Evolutionary conservation across 2,797 vertebrate species (phyloP).

Genomic region (Margarornis squamiger): DNA sequence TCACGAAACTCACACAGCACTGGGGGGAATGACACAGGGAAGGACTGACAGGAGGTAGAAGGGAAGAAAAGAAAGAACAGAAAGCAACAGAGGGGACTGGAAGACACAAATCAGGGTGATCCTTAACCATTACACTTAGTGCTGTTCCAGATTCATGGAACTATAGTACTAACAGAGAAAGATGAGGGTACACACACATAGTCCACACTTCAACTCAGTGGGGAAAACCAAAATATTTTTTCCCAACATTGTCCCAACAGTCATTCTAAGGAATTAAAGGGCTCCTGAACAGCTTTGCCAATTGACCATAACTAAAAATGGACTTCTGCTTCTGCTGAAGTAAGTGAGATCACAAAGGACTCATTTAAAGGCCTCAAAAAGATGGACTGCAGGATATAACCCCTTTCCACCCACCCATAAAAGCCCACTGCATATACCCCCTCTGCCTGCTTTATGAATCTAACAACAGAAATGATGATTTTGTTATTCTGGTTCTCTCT

Average conservation of each 20-base stretch:
- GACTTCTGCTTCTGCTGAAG: not conserved
- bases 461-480: not conserved
- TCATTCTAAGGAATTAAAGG: not conserved
- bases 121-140: not conserved
- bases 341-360: not conserved
- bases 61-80: not conserved
- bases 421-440: not conserved
- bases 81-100: not conserved
- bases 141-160: not conserved
- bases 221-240: not conserved
- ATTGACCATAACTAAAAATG: not conserved
- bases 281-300: not conserved
- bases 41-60: not conserved
- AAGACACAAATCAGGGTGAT: not conserved
- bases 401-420: not conserved
- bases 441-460: not conserved
- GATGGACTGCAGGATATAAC: not conserved
- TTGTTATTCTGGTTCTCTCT: not conserved
- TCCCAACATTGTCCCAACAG: not conserved
- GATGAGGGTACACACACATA: not conserved
- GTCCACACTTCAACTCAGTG: not conserved
- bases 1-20: accelerated
- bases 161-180: not conserved
- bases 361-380: not conserved
- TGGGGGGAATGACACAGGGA: not conserved